Base-by-base conservation (phyloP, 2,113 vertebrate species). In the Micronycteris hirsuta region DNA sequence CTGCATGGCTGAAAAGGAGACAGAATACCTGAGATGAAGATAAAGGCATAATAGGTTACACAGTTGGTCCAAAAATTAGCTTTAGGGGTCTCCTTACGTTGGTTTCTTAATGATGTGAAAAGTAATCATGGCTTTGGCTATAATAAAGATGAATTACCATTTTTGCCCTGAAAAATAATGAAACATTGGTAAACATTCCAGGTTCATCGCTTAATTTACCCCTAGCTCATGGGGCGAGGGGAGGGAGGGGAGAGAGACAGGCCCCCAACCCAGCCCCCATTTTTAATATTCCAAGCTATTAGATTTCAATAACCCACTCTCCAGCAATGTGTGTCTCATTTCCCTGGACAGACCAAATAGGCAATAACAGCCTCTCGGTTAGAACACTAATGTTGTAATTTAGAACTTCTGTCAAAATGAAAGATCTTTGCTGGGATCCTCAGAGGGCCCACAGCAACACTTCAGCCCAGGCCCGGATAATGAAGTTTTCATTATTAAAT, bases 271-370 rank as follows among this genome's bases (percentile, higher is more conserved):
- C 98, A 98, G 98, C 77, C 98, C 97, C 97, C 98, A 98, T 99
- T 98, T 98, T 99, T 99, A 99, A 99, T 99, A 98, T 98, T 98
- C 98, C 97, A 98, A 98, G 98, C 98, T 99, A 99, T 99, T 98
- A 99, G 99, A 98, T 98, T 99, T 99, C 99, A 99, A 98, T 99
- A 99, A 99, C 98, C 98, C 98, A 98, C 98, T 98, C 98, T 96
- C 97, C 98, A 98, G 98, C 98, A 98, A 98, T 97, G 98, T 98
- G 98, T 98, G 98, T 98, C 98, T 99, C 99, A 99, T 99, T 99
- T 99, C 99, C 99, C 99, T 98, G 98, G 99, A 98, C 98, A 97
- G 99, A 97, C 98, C 98, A 98, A 98, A 98, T 97, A 98, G 98
- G 97, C 98, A 97, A 96, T 96, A 97, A 97, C 98, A 97, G 96